A percentile compares a stretch with the other conserved stretches of the same genome.
These are phyloP conservation scores for Cepaea nemoralis DNA, from an alignment of 1,140 invertebrate genomes.

Conservation along the genomic window DNA sequence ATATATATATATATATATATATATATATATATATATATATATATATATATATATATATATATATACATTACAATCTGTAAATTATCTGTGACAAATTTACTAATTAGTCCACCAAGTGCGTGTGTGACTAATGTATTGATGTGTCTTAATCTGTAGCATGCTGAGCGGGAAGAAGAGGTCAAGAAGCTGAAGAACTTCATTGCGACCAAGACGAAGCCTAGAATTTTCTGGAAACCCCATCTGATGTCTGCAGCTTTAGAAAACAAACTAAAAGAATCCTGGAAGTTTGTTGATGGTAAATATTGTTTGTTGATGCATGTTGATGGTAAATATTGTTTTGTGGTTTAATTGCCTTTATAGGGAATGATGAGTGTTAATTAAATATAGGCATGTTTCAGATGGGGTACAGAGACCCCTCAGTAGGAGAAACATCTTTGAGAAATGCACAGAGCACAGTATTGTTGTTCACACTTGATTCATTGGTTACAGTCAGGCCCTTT, in stretches of 20 bases:
- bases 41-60: too few species aligned
- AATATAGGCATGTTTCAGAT: too few species aligned
- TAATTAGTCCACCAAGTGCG: too few species aligned
- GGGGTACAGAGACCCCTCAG: too few species aligned
- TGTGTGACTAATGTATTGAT: background rate
- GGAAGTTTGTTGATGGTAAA: conserved; percentile 77
- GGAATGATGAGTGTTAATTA: background rate
- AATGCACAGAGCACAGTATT: too few species aligned
- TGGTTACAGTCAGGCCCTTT: too few species aligned
- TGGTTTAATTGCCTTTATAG: background rate
- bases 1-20: too few species aligned
- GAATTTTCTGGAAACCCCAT: conserved; percentile 89
- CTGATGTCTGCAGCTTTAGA: conserved; percentile 77
- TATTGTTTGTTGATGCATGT: background rate
- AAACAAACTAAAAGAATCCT: conserved; percentile 75
- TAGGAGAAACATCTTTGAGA: too few species aligned
- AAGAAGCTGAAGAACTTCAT: conserved; percentile 86
- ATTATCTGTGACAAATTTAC: too few species aligned
- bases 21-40: too few species aligned
- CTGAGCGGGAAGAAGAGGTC: conserved; percentile 87
- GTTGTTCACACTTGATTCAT: too few species aligned
- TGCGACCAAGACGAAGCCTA: conserved; percentile 86
- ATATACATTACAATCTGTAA: too few species aligned
- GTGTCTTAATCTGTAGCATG: conserved; percentile 73
- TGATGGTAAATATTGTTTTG: background rate